Conservation (phyloP, 1,140 invertebrate genomes). For the Galleria mellonella region DNA sequence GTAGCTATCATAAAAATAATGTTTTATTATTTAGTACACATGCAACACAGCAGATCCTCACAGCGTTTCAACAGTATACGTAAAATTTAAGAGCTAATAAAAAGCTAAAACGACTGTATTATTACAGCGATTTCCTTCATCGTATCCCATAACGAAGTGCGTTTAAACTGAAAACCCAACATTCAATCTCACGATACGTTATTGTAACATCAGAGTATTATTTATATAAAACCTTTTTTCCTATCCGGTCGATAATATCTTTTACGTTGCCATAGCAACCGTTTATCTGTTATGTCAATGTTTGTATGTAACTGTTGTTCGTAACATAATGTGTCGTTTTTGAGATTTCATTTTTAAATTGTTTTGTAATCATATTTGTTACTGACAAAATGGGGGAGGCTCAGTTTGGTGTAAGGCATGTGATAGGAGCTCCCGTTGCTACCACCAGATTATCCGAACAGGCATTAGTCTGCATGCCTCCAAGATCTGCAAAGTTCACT, state of each 20-base stretch:
- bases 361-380: not conserved
- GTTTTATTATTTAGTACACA: too few species aligned
- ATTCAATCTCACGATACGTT: too few species aligned
- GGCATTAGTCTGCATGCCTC: conserved; percentile 71
- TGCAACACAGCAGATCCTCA: too few species aligned
- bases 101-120: too few species aligned
- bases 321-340: conserved; percentile 13
- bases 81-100: too few species aligned
- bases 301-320: conserved; percentile 2
- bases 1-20: too few species aligned
- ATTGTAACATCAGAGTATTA: too few species aligned
- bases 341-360: conserved; percentile 13
- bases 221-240: too few species aligned
- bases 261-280: conserved; percentile 6
- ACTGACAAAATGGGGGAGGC: conserved; percentile 41
- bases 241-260: not conserved
- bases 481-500: conserved; percentile 77
- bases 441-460: conserved; percentile 56
- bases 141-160: too few species aligned
- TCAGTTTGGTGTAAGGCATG: conserved; percentile 54
- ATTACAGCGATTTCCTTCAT: too few species aligned
- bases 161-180: too few species aligned
- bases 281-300: conserved; percentile 5
- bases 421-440: conserved; percentile 51
- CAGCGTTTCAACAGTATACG: too few species aligned